Evolutionary conservation across 37 sponge, comb jelly and placozoan species (phyloP), one percentile per base, ranked within the genome.

Genomic region (Ephydatia muelleri): DNA sequence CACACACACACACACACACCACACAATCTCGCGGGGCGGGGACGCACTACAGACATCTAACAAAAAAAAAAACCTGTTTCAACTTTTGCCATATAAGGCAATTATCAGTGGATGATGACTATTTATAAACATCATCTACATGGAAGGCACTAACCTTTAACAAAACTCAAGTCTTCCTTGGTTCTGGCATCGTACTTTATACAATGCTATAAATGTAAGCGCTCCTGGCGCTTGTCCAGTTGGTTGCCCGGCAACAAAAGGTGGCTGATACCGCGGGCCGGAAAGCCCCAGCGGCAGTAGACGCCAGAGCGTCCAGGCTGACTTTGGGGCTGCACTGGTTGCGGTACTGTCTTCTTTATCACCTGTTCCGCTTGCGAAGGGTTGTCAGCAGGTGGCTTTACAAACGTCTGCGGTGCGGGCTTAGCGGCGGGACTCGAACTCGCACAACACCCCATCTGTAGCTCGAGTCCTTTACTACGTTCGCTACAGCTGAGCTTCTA

Each of bases 171-270:
- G 30, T 98, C 99, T 35, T 98, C 95, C 13, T 88, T 79, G 27
- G 95, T 98, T 40, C 99, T 65, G 14, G 95, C 95, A 14, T 94
- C 93, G 80, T 98, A 98, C 75, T 94, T n/a, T 84, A 78, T 96
- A 98, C 40, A 98, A 89, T 5, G 93, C 94, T 23, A 96, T 49
- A 66, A 83, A 89, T 22, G 87, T 76, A 12, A 86, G 76, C 5
- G 68, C 90, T 29, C 86, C 83, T 4, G 79, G 57, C 66, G 37
- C 49, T 0, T 68, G 67, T 28, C 68, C 77, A 30, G 31, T 30
- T 81, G 68, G 69, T 38, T n/a, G n/a, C n/a, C 70, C 5, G 68
- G 69, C 19, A n/a, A 71, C 71, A 72, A 29, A 16, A 2, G 80
- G 66, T 11, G 31, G 47, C 35, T 43, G 32, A 67, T 68, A 12